Conservation (phyloP, 2,888 invertebrate genomes). For the Enchytraeus crypticus region DNA sequence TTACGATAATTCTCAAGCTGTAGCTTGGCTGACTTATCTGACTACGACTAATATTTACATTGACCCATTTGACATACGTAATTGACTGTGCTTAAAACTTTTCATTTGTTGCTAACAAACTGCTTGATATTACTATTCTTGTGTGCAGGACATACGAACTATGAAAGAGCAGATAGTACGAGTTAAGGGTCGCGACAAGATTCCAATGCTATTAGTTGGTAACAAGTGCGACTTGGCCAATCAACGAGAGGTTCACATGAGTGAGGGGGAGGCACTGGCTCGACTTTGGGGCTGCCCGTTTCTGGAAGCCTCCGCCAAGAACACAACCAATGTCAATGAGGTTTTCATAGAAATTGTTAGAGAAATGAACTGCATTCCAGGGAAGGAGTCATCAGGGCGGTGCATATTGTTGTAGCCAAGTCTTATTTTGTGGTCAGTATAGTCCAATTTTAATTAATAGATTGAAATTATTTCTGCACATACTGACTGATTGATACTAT, state of each 20-base stretch:
- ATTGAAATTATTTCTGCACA: too few species aligned
- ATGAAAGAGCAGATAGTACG: slow-evolving; percentile 96
- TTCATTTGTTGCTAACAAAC: too few species aligned
- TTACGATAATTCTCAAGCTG: too few species aligned
- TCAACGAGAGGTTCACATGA: slow-evolving; percentile 70
- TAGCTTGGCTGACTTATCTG: too few species aligned
- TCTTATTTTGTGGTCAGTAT: too few species aligned
- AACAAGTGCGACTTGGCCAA: slow-evolving; percentile 97
- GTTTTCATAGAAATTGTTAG: slow-evolving; percentile 99
- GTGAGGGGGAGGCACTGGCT: slow-evolving; percentile 69
- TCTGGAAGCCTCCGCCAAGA: slow-evolving; percentile 93
- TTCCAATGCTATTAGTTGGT: slow-evolving; percentile 94
- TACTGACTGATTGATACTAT: too few species aligned
- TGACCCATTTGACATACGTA: too few species aligned
- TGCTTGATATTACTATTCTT: too few species aligned
- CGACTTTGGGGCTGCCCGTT: slow-evolving; percentile 96
- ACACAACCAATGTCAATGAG: slow-evolving; percentile 92
- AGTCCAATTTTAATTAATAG: too few species aligned
- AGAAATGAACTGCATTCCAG: slow-evolving; percentile 72
- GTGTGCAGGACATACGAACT: slow-evolving; percentile 92
- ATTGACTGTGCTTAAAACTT: too few species aligned
- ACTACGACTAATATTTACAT: too few species aligned
- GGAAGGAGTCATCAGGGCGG: not conserved
- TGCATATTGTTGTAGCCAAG: not conserved
- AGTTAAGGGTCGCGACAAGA: slow-evolving; percentile 86